Base-by-base conservation (phyloP, 2,113 vertebrate genomes). In the Morone saxatilis region DNA sequence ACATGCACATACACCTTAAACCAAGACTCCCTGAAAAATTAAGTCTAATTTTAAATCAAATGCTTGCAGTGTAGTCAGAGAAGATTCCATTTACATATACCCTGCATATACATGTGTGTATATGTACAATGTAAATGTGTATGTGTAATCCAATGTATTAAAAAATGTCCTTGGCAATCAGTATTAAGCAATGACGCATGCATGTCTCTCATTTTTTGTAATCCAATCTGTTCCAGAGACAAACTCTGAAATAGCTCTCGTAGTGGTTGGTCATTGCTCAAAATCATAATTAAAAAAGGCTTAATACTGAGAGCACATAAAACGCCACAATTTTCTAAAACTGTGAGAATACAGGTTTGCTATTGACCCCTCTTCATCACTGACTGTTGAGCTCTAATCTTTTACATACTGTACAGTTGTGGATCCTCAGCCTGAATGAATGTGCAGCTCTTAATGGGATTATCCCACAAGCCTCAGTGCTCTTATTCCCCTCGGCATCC, bases 391-490 rank as follows among this genome's bases (percentile, higher is more conserved):
- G 51, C 71, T 59, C 72, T 72, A 81, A 75, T 78, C 82, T 74
- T 71, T 47, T 12, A 2, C 48, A 63, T 45, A 80, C 78, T 83
- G 83, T 85, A 87, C 76, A 82, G 51, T 76, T 86, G 76, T 84
- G 70, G 61, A 66, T 83, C 40, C 65, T 86, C 62, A 62, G 43
- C 89, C 12, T 83, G 90, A 91, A 80, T 90, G 71, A 91, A 89
- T 85, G 69, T 75, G 80, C 84, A 78, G 90, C 86, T 90, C 89
- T 66, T 94, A 94, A 94, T 93, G 90, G 91, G 94, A 94, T 94
- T 94, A 94, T 88, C 81, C 91, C 91, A 93, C 88, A 91, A 91
- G 89, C 92, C 87, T 93, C 90, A 91, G 78, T 86, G 91, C 89
- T 80, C 89, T 85, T 81, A 92, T 92, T 90, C 90, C 78, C 80